Evolutionary conservation across 2,888 invertebrate species (phyloP).

Genomic region (Chaetogeoica ovagalla): DNA sequence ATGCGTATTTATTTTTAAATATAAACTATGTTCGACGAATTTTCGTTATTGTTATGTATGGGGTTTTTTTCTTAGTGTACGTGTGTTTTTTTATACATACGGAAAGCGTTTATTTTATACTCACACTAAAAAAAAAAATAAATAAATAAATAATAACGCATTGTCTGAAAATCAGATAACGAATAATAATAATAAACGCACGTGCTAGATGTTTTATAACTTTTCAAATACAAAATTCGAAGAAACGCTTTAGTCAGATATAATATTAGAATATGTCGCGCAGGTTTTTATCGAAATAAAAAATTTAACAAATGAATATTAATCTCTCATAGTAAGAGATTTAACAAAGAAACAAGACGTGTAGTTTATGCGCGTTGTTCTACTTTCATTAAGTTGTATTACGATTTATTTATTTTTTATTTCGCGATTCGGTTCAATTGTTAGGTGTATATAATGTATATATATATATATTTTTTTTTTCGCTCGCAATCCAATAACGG

Average conservation of each 20-base stretch:
- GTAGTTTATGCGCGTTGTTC: neutral
- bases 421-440: conserved; percentile 7
- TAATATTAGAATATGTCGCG: neutral
- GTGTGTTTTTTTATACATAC: neutral
- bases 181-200: conserved; percentile 5
- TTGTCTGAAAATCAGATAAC: conserved; percentile 1
- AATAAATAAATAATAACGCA: neutral
- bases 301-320: neutral
- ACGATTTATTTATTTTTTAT: neutral
- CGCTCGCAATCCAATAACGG: conserved; percentile 14
- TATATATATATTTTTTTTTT: neutral
- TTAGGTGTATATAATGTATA: neutral
- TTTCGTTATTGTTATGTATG: neutral
- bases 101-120: conserved; percentile 15
- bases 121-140: neutral
- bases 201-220: neutral
- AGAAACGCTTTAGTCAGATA: conserved; percentile 13
- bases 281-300: conserved; percentile 15
- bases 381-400: conserved; percentile 5
- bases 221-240: conserved; percentile 4
- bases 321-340: neutral
- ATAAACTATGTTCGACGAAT: conserved; percentile 12
- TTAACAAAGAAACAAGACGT: neutral
- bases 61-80: neutral
- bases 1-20: neutral